Evolutionary conservation across 2,113 vertebrate species (phyloP).

Genomic region (Ceratotherium simum): DNA sequence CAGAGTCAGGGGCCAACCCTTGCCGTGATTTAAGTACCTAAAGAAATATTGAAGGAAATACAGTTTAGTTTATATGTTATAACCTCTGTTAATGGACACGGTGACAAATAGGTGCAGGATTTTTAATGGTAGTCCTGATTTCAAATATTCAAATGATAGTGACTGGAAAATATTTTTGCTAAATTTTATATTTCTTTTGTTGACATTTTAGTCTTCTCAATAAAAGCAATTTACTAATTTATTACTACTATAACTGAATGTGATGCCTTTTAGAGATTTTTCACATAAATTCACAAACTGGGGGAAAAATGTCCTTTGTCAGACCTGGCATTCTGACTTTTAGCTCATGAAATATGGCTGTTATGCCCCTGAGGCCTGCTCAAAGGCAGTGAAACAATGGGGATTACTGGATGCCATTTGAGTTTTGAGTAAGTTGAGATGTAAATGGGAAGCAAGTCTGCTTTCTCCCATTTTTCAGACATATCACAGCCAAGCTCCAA

Average conservation of each 20-base stretch:
- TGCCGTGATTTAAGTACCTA: neutral
- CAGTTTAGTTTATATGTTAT: neutral
- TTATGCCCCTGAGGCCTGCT: neutral
- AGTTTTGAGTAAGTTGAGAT: neutral
- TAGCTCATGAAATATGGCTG: neutral
- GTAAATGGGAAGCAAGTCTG: neutral
- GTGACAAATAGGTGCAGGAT: neutral
- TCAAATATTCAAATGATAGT: neutral
- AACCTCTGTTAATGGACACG: neutral
- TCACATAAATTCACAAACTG: neutral
- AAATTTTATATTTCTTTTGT: neutral
- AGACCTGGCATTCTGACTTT: neutral
- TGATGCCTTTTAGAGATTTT: neutral
- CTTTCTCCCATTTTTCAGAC: neutral
- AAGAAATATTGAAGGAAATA: neutral
- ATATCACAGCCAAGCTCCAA: neutral
- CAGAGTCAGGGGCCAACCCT: neutral
- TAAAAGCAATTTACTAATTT: neutral
- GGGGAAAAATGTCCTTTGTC: neutral
- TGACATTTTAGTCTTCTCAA: neutral
- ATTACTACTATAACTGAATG: neutral
- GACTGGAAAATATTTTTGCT: neutral
- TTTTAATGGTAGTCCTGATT: neutral
- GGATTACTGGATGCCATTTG: neutral
- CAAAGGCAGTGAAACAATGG: neutral